Conservation (phyloP, 1,140 invertebrate species). For the Mesaphorura yosii region DNA sequence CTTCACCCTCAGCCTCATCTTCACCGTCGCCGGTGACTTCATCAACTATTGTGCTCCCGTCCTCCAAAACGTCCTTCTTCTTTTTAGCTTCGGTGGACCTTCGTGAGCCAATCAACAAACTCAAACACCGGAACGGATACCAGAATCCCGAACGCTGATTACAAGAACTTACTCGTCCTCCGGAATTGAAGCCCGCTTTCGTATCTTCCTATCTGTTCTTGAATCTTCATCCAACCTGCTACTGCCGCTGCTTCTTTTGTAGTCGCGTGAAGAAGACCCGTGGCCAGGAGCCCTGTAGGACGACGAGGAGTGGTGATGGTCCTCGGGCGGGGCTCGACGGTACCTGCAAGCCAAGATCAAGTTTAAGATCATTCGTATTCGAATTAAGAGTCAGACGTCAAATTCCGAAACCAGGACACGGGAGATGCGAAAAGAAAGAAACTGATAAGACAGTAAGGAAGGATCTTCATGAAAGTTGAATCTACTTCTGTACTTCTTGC, state of each 20-base stretch:
- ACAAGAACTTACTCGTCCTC: not conserved
- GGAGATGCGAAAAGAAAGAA: not conserved
- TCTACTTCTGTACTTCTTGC: not conserved
- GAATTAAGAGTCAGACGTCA: not conserved
- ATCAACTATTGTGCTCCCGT: too few species aligned
- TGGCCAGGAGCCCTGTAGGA: not conserved
- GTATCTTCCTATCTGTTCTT: not conserved
- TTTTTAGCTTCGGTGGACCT: not conserved
- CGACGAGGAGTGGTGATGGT: not conserved
- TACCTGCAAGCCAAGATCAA: not conserved
- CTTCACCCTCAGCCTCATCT: constrained; percentile 3
- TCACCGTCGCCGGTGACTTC: not conserved
- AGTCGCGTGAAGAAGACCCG: not conserved
- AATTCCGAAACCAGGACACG: not conserved
- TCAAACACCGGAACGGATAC: not conserved
- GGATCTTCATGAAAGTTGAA: not conserved
- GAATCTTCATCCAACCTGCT: not conserved
- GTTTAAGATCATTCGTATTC: not conserved
- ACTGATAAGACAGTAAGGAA: not conserved
- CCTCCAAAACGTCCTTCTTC: not conserved
- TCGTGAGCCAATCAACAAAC: too few species aligned
- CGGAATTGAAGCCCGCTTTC: not conserved
- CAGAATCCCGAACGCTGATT: too few species aligned
- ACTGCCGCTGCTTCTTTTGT: not conserved
- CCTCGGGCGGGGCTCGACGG: constrained; percentile 2